Evolutionary conservation across 1,140 invertebrate species (phyloP).

Genomic region (Thrips palmi): DNA sequence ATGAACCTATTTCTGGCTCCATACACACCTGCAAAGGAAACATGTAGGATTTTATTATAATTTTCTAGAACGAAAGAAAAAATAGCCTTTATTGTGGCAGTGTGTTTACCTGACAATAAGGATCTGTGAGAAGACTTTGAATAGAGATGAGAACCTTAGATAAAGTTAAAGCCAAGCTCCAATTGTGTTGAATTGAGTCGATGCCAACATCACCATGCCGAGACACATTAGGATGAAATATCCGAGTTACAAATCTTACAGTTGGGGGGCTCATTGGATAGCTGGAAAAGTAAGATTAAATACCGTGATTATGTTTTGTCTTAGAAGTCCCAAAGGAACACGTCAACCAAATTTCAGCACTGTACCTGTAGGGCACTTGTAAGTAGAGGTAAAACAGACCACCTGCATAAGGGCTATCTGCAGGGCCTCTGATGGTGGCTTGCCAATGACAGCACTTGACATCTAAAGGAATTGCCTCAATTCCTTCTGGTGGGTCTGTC

Average conservation of each 20-base stretch:
- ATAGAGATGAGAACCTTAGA: constrained; percentile 78
- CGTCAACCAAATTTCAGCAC: constrained; percentile 4
- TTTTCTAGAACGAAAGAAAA: too few species aligned
- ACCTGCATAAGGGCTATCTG: constrained; percentile 81
- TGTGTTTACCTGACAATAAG: constrained; percentile 66
- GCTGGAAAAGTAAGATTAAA: constrained; percentile 26
- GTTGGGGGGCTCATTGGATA: constrained; percentile 85
- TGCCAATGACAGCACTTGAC: constrained; percentile 73
- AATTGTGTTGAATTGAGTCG: constrained; percentile 89
- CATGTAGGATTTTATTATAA: too few species aligned
- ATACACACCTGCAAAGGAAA: constrained; percentile 64
- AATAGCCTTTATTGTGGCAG: too few species aligned
- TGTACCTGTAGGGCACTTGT: constrained; percentile 56
- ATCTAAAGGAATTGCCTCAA: constrained; percentile 72
- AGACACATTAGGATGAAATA: constrained; percentile 89
- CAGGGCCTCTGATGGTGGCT: constrained; percentile 74
- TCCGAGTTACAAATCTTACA: constrained; percentile 74
- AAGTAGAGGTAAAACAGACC: constrained; percentile 88
- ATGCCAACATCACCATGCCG: constrained; percentile 91
- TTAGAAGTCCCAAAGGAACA: not conserved
- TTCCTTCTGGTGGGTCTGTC: constrained; percentile 76
- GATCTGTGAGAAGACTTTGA: constrained; percentile 84
- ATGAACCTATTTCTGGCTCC: constrained; percentile 68
- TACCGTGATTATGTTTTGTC: not conserved
- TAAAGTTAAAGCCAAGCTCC: constrained; percentile 82